A percentile compares a stretch with the other conserved stretches of the same genome.
Conservation (phyloP, 2,888 invertebrate species). For the Adela reaumurella region DNA sequence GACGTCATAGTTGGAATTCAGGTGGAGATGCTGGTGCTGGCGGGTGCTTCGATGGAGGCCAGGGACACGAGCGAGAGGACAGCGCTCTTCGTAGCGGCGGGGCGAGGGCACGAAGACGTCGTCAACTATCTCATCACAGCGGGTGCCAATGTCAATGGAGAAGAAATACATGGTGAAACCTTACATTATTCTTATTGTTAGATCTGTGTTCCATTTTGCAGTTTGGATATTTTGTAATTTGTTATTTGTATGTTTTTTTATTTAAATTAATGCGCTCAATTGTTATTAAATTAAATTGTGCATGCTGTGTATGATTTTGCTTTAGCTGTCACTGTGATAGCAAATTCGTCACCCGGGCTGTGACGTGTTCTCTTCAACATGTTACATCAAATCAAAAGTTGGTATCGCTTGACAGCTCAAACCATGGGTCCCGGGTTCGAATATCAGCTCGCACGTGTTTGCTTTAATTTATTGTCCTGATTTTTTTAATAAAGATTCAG, state of each 20-base stretch:
- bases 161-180: conserved; percentile 60
- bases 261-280: background rate
- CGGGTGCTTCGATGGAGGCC: conserved; percentile 56
- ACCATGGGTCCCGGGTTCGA: no score
- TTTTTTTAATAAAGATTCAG: no score
- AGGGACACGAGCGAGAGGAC: conserved; percentile 59
- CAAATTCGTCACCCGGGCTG: no score
- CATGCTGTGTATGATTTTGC: no score
- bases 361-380: no score
- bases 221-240: no score
- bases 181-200: background rate
- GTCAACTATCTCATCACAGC: conserved; percentile 51
- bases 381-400: no score
- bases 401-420: no score
- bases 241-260: conserved; percentile 1
- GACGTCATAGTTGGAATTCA: conserved; percentile 18
- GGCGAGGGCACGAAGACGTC: conserved; percentile 36
- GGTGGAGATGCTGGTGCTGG: conserved; percentile 50
- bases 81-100: conserved; percentile 42
- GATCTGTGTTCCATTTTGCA: background rate
- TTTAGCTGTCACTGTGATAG: no score
- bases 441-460: no score
- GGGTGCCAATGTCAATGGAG: conserved; percentile 63
- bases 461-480: no score
- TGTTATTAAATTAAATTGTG: no score